phyloP scores from a whole-genome alignment of 2,113 vertebrate genomes.

The Otis tarda region DNA sequence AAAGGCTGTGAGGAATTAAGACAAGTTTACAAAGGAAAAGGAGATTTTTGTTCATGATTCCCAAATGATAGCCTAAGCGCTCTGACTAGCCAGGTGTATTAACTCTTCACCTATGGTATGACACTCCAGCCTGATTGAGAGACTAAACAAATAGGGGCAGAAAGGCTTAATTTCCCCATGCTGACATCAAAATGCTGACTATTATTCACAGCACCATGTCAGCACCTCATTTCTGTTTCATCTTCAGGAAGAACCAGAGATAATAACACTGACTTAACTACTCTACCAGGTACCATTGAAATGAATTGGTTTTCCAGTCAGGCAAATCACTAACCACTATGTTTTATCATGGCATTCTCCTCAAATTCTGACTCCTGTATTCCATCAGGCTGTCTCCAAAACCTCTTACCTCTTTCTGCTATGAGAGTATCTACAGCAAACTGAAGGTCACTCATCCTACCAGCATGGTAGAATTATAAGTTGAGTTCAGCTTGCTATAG shows the following conservation, averaged over 20 bases:
- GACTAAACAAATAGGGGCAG: background rate
- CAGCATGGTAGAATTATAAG: background rate
- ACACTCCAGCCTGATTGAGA: background rate
- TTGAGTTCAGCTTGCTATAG: background rate
- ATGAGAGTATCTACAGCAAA: background rate
- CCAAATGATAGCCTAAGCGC: background rate
- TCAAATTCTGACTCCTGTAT: background rate
- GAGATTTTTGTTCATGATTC: background rate
- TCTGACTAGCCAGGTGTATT: background rate
- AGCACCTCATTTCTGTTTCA: background rate
- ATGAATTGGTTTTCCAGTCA: background rate
- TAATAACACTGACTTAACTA: background rate
- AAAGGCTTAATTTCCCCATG: background rate
- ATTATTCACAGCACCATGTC: background rate
- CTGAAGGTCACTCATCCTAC: background rate
- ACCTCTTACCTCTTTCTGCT: background rate
- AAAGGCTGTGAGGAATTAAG: background rate
- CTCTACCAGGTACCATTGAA: background rate
- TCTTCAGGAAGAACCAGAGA: background rate
- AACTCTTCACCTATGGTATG: background rate
- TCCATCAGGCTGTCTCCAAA: background rate
- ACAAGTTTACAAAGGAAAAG: background rate
- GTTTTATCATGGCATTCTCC: background rate
- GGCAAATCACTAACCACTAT: background rate
- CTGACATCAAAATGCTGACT: background rate